Base-by-base conservation (phyloP, 2,113 vertebrate species). In the Monopterus albus region DNA sequence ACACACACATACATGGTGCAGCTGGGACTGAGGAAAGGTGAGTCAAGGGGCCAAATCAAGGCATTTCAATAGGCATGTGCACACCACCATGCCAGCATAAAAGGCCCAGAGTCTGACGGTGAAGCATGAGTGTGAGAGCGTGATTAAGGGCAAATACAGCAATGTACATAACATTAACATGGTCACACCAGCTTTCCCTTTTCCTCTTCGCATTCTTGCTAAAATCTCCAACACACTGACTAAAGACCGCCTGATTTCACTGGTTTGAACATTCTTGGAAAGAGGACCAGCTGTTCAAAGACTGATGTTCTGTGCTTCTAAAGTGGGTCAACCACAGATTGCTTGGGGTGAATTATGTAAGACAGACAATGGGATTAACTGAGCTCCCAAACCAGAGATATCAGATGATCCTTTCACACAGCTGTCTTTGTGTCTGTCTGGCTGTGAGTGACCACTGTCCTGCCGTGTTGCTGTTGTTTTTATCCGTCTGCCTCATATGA, bases 311-410 rank as follows among this genome's bases (percentile, higher is more conserved):
- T 26, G 60, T 52, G 65, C 33, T 75, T 72, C 42, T 38, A 74
- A 91, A 91, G 62, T 90, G 83, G 93, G 92, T 91, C 89, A 91
- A 35, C 76, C 8, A 29, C 78, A 91, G 88, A 91, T 90, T 85
- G 88, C 88, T 91, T 36, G 50, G 72, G 87, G 87, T 89, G 88
- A 86, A 80, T 85, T 88, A 89, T 87, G 66, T 83, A 89, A 91
- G 35, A 15, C 83, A 83, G 83, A 87, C 88, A 89, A 90, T 90
- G 82, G 84, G 92, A 92, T 93, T 91, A 93, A 81, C 81, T 79
- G 73, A 74, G 76, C 65, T 36, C 75, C 78, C 58, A 64, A 85
- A 76, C 17, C 20, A 67, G 76, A 72, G 39, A 59, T 83, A 83
- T 93, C 88, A 93, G 85, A 87, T 92, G 89, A 92, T 64, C 69